These are phyloP conservation scores for Scaptodrosophila latifasciaeformis DNA, from an alignment of 2,888 invertebrate genomes.

Conservation along the genomic window DNA sequence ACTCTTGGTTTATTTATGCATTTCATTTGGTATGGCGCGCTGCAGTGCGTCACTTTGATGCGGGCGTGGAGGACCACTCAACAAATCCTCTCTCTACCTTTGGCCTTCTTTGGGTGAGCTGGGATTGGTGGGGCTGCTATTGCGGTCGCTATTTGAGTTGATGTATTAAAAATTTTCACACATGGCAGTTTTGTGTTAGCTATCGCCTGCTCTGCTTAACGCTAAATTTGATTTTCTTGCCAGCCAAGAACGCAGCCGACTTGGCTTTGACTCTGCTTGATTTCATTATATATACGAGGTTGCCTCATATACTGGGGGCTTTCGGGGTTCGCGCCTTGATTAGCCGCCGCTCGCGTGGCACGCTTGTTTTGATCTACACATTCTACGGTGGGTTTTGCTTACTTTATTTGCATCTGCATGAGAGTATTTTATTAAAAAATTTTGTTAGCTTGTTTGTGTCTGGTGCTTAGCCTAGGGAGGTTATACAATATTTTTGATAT, in stretches of 20 bases:
- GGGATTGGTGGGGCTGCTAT: conserved; percentile 21
- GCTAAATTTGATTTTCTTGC: conserved; percentile 55
- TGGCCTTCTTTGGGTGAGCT: background rate
- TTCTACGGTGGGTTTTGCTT: background rate
- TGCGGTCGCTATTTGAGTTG: conserved; percentile 59
- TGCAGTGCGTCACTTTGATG: conserved; percentile 34
- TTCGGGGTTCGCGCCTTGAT: conserved; percentile 32
- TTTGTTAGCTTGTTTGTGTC: conserved; percentile 6
- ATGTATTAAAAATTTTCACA: conserved; percentile 66
- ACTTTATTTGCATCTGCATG: background rate
- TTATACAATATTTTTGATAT: too few species aligned
- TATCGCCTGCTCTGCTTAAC: conserved; percentile 10
- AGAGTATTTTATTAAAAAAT: conserved; percentile 1
- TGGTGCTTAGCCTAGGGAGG: too few species aligned
- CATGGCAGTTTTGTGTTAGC: conserved; percentile 52
- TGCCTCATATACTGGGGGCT: too few species aligned
- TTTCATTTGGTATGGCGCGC: conserved; percentile 50
- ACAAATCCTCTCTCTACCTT: too few species aligned
- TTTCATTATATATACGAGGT: too few species aligned
- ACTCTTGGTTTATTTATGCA: conserved; percentile 59
- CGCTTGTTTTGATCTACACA: background rate
- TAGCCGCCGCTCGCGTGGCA: conserved; percentile 25
- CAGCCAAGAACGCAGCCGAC: background rate
- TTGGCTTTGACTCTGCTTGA: conserved; percentile 16
- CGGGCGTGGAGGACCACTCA: conserved; percentile 16